Evolutionary conservation across 2,797 vertebrate genomes (phyloP).

Genomic region (Choloepus didactylus): DNA sequence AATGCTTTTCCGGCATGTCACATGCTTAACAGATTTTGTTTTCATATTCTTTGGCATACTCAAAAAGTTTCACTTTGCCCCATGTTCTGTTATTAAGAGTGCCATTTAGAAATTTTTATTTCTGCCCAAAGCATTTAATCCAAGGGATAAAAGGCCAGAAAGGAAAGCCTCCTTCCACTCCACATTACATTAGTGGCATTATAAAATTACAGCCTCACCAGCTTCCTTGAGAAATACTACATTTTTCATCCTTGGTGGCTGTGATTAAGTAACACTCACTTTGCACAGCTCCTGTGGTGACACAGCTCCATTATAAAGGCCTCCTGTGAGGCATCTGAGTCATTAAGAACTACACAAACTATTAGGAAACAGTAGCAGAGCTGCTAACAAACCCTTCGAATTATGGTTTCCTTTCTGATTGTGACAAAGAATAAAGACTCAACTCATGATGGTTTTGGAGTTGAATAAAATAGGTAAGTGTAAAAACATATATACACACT

Average conservation of each 20-base stretch:
- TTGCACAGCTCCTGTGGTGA: constrained; percentile 63
- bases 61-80: not conserved
- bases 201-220: constrained; percentile 73
- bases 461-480: constrained; percentile 31
- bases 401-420: constrained; percentile 67
- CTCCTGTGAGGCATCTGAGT: constrained; percentile 25
- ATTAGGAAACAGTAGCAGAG: constrained; percentile 63
- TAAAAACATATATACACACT: not conserved
- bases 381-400: constrained; percentile 62
- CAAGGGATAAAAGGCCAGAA: constrained; percentile 40
- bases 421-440: constrained; percentile 37
- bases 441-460: not conserved
- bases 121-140: constrained; percentile 70
- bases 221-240: constrained; percentile 66
- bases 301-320: constrained; percentile 68
- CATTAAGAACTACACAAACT: constrained; percentile 69
- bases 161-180: constrained; percentile 50
- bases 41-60: not conserved
- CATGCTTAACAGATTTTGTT: not conserved
- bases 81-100: constrained; percentile 48
- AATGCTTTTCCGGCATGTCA: not conserved
- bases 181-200: constrained; percentile 72
- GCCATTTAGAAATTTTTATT: constrained; percentile 70
- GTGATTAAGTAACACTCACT: constrained; percentile 76
- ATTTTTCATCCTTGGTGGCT: constrained; percentile 70